phyloP scores from a whole-genome alignment of 2,113 vertebrate genomes.

The Telmatochromis sp. region DNA sequence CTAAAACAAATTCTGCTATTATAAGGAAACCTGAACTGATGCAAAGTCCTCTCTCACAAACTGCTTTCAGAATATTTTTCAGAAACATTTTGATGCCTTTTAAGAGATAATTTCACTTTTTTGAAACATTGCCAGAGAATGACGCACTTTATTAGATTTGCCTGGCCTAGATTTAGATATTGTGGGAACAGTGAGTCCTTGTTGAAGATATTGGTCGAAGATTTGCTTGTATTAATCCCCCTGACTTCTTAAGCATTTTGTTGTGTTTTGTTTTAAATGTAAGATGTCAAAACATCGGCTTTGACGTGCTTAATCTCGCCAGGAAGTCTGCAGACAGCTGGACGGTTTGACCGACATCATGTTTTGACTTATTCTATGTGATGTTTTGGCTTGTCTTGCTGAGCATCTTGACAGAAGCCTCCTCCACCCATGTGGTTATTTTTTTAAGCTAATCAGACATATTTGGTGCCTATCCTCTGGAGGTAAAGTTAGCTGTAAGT shows the following conservation, averaged over 20 bases:
- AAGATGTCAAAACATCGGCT: background rate
- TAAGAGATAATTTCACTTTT: background rate
- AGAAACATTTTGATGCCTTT: background rate
- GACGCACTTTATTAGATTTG: background rate
- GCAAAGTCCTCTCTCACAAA: background rate
- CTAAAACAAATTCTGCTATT: background rate
- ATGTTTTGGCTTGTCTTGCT: background rate
- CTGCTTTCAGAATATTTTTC: background rate
- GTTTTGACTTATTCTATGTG: background rate
- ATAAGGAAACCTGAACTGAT: background rate
- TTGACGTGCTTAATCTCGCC: background rate
- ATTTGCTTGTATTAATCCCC: slow-evolving; percentile 4
- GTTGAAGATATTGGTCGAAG: background rate
- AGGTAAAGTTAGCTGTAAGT: background rate
- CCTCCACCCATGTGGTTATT: background rate
- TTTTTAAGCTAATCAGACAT: background rate
- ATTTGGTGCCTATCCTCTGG: background rate
- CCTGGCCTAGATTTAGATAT: background rate
- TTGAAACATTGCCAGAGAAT: background rate
- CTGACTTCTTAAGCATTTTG: background rate
- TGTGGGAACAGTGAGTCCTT: background rate
- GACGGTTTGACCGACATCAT: background rate
- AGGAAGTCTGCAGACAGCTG: background rate
- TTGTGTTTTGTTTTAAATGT: background rate
- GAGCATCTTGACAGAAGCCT: background rate